phyloP scores from a whole-genome alignment of 2,888 invertebrate genomes.

The Polymixis flavicincta region DNA sequence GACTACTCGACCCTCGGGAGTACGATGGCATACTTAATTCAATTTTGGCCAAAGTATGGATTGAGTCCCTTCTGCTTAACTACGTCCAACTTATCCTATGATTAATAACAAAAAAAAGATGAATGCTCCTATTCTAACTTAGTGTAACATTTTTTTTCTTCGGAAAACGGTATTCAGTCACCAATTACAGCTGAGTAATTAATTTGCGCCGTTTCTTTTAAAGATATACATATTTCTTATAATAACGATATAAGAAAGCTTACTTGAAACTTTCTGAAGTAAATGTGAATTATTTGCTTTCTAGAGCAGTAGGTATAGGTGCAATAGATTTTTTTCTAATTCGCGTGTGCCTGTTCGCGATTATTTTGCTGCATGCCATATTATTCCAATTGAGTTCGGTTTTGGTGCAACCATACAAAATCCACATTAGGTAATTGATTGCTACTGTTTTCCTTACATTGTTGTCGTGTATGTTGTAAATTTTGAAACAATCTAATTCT shows the following conservation, averaged over 20 bases:
- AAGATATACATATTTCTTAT: not conserved
- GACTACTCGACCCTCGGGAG: too few species aligned
- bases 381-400: conserved; percentile 16
- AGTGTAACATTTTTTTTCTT: not conserved
- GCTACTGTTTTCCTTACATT: conserved; percentile 2
- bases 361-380: conserved; percentile 24
- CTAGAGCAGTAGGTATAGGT: not conserved
- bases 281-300: not conserved
- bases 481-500: conserved; percentile 1
- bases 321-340: conserved; percentile 1
- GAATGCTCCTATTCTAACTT: not conserved
- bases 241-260: not conserved
- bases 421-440: not conserved
- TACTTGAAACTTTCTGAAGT: not conserved
- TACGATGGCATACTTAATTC: too few species aligned
- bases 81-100: not conserved
- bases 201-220: not conserved
- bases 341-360: not conserved
- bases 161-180: not conserved
- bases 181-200: not conserved
- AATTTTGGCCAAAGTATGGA: too few species aligned
- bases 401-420: not conserved
- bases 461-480: not conserved
- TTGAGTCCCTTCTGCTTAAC: too few species aligned
- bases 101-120: not conserved